Conservation (phyloP, 23 tunicate species). For the Oikopleura dioica region DNA sequence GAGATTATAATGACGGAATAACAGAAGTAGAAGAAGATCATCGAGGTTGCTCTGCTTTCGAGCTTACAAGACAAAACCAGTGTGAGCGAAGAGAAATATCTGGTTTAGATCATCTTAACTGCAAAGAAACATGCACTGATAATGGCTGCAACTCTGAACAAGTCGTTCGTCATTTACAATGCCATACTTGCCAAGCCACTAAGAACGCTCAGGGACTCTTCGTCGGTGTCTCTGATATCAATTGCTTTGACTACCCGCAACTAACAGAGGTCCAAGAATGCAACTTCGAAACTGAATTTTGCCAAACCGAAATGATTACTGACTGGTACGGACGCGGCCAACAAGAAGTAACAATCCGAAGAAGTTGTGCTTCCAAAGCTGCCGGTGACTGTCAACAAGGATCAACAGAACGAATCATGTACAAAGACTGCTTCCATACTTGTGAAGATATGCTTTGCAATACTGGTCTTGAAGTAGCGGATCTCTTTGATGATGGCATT, state of each 20-base stretch:
- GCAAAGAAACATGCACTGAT: neutral
- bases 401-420: neutral
- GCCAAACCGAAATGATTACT: neutral
- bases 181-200: neutral
- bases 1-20: neutral
- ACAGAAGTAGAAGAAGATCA: slow-evolving; percentile 10
- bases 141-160: neutral
- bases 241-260: neutral
- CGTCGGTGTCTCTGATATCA: neutral
- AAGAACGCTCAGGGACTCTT: neutral
- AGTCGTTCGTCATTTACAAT: neutral
- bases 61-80: neutral
- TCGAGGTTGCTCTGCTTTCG: slow-evolving; percentile 1
- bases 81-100: neutral
- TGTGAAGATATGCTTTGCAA: neutral
- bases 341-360: neutral
- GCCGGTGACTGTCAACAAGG: neutral
- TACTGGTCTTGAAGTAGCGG: neutral
- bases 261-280: neutral
- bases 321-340: neutral
- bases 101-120: neutral
- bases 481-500: neutral
- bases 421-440: neutral
- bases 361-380: neutral
- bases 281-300: neutral